A percentile compares a stretch with the other conserved stretches of the same genome.
Evolutionary conservation across 2,888 invertebrate species (phyloP).

Genomic region (Eulithis testata): DNA sequence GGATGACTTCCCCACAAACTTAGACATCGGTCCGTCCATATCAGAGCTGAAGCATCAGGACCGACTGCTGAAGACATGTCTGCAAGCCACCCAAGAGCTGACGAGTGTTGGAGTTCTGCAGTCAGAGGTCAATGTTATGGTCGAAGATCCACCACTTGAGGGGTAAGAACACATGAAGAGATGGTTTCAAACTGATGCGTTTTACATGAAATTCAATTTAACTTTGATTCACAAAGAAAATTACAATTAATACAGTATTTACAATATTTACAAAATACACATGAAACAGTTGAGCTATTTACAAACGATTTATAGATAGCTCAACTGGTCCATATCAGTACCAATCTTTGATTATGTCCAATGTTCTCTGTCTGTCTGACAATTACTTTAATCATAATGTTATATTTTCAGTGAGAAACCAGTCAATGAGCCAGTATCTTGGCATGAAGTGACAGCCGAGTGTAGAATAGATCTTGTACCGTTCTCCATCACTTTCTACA

Average conservation of each 20-base stretch:
- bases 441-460: constrained; percentile 68
- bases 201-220: no score
- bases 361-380: no score
- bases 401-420: constrained; percentile 53
- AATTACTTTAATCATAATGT: no score
- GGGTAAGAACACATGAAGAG: constrained; percentile 52
- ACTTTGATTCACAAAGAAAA: no score
- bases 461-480: constrained; percentile 65
- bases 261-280: no score
- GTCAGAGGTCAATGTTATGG: constrained; percentile 61
- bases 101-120: constrained; percentile 61
- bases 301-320: no score
- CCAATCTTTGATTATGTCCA: no score
- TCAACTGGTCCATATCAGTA: no score
- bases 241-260: no score
- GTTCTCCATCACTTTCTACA: constrained; percentile 63
- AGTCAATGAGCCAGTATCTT: constrained; percentile 56
- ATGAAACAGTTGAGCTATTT: no score
- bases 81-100: constrained; percentile 69
- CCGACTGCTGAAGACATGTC: constrained; percentile 51
- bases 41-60: constrained; percentile 51
- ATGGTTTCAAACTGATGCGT: no score
- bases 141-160: constrained; percentile 53
- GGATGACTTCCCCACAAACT: constrained; percentile 41
- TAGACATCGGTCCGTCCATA: constrained; percentile 47